Percentiles rank a stretch among this genome's conserved stretches.
Evolutionary conservation across 2,888 invertebrate species (phyloP).

Genomic region (Caenorhabditis doughertyi): DNA sequence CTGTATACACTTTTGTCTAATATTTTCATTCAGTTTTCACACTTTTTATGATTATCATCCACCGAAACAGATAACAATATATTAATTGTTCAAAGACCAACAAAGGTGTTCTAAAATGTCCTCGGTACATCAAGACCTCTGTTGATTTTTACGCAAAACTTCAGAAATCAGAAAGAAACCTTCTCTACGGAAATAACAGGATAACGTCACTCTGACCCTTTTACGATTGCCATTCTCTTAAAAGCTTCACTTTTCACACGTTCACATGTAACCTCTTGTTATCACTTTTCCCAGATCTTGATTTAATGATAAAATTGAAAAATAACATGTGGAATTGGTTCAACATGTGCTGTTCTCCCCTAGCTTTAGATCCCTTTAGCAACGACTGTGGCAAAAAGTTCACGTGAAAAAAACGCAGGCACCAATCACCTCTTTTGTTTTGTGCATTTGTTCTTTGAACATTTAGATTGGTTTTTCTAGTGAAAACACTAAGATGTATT

Average conservation of each 20-base stretch:
- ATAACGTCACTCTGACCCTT: conserved; percentile 2
- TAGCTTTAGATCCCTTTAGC: background rate
- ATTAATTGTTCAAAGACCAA: background rate
- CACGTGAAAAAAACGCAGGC: conserved; percentile 49
- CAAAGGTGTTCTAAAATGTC: background rate
- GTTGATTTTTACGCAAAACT: background rate
- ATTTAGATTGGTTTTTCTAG: conserved; percentile 9
- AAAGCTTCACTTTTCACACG: background rate
- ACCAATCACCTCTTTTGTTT: conserved; percentile 55
- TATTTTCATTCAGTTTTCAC: background rate
- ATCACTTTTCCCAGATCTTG: background rate
- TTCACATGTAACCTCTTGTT: background rate
- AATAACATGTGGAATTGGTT: background rate
- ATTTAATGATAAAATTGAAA: background rate
- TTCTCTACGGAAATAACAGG: conserved; percentile 19
- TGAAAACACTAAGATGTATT: conserved; percentile 33
- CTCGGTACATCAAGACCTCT: background rate
- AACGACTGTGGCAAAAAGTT: conserved; percentile 11
- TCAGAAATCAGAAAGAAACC: conserved; percentile 15
- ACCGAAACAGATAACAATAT: background rate
- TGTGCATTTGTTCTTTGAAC: conserved; percentile 55
- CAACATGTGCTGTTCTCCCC: background rate
- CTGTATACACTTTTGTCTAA: background rate
- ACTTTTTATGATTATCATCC: too few species aligned
- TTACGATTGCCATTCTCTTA: background rate